Conservation (phyloP, 64 coral and sea anemone genomes). For the Acropora yongei region DNA sequence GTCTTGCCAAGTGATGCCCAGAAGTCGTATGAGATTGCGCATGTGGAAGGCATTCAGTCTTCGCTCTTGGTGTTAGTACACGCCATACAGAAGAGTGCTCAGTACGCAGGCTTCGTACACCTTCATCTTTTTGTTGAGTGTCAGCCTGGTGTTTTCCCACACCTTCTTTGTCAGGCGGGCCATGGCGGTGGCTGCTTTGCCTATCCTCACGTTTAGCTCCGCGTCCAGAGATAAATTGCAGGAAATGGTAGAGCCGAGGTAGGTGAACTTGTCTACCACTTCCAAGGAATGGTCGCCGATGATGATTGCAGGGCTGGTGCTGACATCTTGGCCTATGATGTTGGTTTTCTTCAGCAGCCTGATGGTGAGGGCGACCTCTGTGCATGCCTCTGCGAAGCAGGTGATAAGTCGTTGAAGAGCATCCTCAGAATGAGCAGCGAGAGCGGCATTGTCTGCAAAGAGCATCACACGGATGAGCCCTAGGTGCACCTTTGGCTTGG, state of each 20-base stretch:
- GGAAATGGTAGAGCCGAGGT: too few relatives aligned
- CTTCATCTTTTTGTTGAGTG: conserved; percentile 14
- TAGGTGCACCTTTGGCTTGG: background rate
- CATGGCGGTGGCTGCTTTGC: background rate
- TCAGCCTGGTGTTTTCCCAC: conserved; percentile 14
- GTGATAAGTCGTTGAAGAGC: too few relatives aligned
- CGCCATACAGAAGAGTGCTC: conserved; percentile 27
- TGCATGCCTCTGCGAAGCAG: conserved; percentile 12
- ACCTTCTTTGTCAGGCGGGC: background rate
- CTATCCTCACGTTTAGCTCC: conserved; percentile 11
- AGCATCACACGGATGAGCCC: background rate
- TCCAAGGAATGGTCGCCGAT: background rate
- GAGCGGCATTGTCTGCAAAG: conserved; percentile 14
- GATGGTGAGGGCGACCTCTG: background rate
- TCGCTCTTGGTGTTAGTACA: conserved; percentile 9
- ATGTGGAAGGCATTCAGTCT: conserved; percentile 22
- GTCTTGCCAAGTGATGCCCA: conserved; percentile 36
- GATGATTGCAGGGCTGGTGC: background rate
- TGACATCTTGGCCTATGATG: background rate
- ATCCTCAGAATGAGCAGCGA: too few relatives aligned
- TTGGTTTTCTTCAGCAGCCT: background rate
- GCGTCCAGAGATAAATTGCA: conserved; percentile 31
- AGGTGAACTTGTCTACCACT: conserved; percentile 8
- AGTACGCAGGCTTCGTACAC: conserved; percentile 44
- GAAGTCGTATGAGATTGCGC: background rate